Percentiles rank a stretch among this genome's conserved stretches.
phyloP scores from a whole-genome alignment of 2,113 vertebrate genomes.

The Thamnaconus septentrionalis region DNA sequence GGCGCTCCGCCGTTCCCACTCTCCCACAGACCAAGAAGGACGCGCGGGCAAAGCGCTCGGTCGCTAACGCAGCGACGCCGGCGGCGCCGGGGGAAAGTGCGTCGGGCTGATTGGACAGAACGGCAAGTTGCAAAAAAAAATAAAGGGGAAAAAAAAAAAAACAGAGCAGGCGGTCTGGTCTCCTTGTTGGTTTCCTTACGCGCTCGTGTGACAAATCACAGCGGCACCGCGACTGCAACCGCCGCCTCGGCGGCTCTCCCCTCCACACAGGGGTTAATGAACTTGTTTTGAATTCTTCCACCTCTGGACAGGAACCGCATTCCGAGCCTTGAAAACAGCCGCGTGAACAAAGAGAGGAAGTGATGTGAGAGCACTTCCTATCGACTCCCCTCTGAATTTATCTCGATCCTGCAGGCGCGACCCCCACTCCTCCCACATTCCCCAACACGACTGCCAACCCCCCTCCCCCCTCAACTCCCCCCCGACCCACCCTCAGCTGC shows the following conservation, averaged over 20 bases:
- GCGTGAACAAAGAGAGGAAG: constrained; percentile 75
- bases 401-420: constrained; percentile 66
- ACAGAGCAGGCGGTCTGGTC: neutral
- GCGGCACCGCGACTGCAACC: neutral
- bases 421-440: too few relatives aligned
- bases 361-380: constrained; percentile 73
- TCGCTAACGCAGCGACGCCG: too few relatives aligned
- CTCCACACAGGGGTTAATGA: constrained; percentile 61
- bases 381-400: constrained; percentile 71
- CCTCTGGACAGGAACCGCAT: constrained; percentile 73
- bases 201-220: neutral
- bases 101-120: too few relatives aligned
- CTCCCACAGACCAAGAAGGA: constrained; percentile 54
- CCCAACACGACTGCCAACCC: too few relatives aligned
- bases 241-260: constrained; percentile 14
- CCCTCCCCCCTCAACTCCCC: constrained; percentile 25
- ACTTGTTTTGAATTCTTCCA: constrained; percentile 79
- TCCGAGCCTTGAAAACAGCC: constrained; percentile 74
- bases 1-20: constrained; percentile 43
- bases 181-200: too few relatives aligned
- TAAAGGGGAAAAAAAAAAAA: too few relatives aligned
- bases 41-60: neutral
- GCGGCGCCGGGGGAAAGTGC: too few relatives aligned
- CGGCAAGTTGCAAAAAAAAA: neutral
- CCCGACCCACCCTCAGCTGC: neutral